phyloP scores from a whole-genome alignment of 2,888 invertebrate genomes.

The Dexiosoma caninum region DNA sequence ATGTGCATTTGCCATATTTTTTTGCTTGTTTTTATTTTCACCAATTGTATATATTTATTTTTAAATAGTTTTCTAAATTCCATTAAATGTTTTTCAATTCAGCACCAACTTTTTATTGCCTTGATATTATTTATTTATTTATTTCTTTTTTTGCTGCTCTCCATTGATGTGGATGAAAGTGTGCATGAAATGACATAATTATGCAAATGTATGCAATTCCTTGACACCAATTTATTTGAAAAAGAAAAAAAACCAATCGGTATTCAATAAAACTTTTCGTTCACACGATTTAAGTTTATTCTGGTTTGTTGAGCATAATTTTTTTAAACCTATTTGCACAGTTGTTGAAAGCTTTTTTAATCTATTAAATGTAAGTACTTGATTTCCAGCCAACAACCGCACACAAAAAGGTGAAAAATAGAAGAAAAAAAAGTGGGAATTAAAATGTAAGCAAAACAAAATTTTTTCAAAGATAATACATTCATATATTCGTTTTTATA shows the following conservation, averaged over 20 bases:
- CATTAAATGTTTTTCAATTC: not conserved
- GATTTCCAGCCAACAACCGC: slow-evolving; percentile 10
- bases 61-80: not conserved
- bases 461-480: not conserved
- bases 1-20: no score
- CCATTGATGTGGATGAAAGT: not conserved
- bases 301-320: not conserved
- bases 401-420: not conserved
- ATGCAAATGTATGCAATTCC: slow-evolving; percentile 41
- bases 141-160: not conserved
- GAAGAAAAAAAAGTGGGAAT: not conserved
- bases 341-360: not conserved
- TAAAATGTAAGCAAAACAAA: not conserved
- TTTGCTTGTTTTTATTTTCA: no score
- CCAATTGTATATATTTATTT: no score
- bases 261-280: slow-evolving; percentile 3
- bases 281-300: not conserved
- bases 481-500: not conserved
- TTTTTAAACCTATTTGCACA: not conserved
- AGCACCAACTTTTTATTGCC: not conserved
- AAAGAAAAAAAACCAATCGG: slow-evolving; percentile 2
- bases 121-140: not conserved
- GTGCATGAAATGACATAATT: slow-evolving; percentile 17
- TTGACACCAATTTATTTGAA: slow-evolving; percentile 9
- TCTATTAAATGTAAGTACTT: not conserved